Percentiles rank a stretch among this genome's conserved stretches.
phyloP scores from a whole-genome alignment of 2,113 vertebrate genomes.

The Apus apus region DNA sequence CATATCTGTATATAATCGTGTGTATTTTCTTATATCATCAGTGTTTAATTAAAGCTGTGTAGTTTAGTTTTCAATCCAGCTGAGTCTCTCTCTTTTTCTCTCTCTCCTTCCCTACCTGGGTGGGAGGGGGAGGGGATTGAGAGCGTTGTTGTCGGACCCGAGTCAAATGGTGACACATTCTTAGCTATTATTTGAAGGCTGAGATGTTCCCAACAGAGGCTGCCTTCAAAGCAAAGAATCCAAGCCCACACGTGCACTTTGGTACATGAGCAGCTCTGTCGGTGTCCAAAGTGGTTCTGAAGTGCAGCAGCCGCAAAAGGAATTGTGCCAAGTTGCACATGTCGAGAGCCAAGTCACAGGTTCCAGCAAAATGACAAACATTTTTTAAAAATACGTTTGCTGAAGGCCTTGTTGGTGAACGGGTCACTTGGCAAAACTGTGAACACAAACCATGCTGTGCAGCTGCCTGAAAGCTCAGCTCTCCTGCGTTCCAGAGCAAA shows the following conservation, averaged over 20 bases:
- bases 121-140: too few relatives aligned
- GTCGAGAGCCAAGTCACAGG: neutral
- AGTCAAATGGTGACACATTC: too few relatives aligned
- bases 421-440: slow-evolving; percentile 50
- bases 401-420: slow-evolving; percentile 43
- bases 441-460: slow-evolving; percentile 3
- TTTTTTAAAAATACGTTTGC: slow-evolving; percentile 32
- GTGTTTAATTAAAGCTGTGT: too few relatives aligned
- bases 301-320: neutral
- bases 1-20: too few relatives aligned
- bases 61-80: too few relatives aligned
- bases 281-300: neutral
- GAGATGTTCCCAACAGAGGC: neutral
- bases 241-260: fast-evolving
- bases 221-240: neutral
- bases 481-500: neutral
- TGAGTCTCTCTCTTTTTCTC: too few relatives aligned
- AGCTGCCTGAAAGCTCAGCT: neutral
- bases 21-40: too few relatives aligned
- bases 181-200: neutral
- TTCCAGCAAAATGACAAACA: slow-evolving; percentile 37
- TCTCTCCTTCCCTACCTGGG: too few relatives aligned
- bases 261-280: fast-evolving
- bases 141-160: too few relatives aligned
- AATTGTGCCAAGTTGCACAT: neutral